Evolutionary conservation across 2,888 invertebrate species (phyloP).

Genomic region (Drosophila incognita): DNA sequence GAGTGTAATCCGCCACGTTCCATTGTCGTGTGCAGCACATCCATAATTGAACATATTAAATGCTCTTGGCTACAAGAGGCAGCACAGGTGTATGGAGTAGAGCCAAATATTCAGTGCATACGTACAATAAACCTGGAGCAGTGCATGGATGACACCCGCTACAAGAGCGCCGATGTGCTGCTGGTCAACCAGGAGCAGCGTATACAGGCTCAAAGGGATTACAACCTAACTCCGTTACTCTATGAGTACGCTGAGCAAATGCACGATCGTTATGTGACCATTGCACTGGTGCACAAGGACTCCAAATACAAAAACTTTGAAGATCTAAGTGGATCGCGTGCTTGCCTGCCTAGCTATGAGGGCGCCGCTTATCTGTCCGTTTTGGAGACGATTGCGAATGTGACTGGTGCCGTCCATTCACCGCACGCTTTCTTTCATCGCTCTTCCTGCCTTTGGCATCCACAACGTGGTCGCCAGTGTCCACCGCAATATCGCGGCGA

Average conservation of each 20-base stretch:
- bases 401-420: slow-evolving; percentile 78
- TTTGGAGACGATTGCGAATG: slow-evolving; percentile 85
- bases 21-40: slow-evolving; percentile 89
- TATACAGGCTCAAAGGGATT: slow-evolving; percentile 88
- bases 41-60: slow-evolving; percentile 90
- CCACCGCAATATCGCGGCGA: slow-evolving; percentile 86
- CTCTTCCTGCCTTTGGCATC: slow-evolving; percentile 87
- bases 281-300: slow-evolving; percentile 88
- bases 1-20: slow-evolving; percentile 89
- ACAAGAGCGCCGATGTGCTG: slow-evolving; percentile 89
- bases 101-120: slow-evolving; percentile 92
- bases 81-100: slow-evolving; percentile 90
- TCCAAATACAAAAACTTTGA: slow-evolving; percentile 86
- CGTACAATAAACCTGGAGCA: slow-evolving; percentile 87
- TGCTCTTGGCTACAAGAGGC: slow-evolving; percentile 92
- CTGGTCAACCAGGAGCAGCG: slow-evolving; percentile 90
- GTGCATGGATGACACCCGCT: slow-evolving; percentile 89
- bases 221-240: slow-evolving; percentile 77
- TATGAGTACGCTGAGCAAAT: slow-evolving; percentile 82
- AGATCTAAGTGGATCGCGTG: slow-evolving; percentile 89
- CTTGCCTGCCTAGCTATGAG: slow-evolving; percentile 93
- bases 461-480: slow-evolving; percentile 81
- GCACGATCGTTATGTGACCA: slow-evolving; percentile 85
- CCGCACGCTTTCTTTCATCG: slow-evolving; percentile 87
- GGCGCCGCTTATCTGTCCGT: slow-evolving; percentile 90